Conservation (phyloP, 2,797 vertebrate species). For the Rhabdophis nuchalis region DNA sequence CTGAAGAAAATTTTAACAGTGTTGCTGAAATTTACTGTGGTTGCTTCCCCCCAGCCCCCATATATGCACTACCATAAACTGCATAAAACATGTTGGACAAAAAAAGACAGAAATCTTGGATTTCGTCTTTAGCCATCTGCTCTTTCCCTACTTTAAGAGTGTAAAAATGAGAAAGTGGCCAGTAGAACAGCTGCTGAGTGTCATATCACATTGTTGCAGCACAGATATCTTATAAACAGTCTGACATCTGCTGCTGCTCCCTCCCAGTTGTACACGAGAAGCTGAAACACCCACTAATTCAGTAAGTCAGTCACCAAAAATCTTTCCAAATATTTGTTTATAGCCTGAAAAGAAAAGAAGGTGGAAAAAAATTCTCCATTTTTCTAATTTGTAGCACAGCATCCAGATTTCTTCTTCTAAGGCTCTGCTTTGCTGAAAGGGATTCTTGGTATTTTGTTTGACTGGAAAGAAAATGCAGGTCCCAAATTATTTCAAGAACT, state of each 20-base stretch:
- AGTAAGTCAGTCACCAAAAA: conserved; percentile 19
- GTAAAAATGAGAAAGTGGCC: conserved; percentile 24
- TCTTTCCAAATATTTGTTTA: background rate
- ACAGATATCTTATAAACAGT: conserved; percentile 9
- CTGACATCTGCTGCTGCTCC: conserved; percentile 9
- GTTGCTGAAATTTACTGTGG: background rate
- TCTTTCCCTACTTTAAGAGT: background rate
- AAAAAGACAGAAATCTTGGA: background rate
- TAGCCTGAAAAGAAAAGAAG: background rate
- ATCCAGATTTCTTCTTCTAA: background rate
- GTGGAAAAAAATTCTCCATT: background rate
- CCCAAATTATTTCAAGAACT: background rate
- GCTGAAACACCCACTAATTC: conserved; percentile 22
- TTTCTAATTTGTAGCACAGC: background rate
- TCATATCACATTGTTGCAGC: conserved; percentile 17
- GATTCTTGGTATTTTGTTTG: background rate
- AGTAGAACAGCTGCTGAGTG: conserved; percentile 51
- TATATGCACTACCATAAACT: background rate
- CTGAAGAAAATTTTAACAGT: background rate
- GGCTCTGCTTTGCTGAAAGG: background rate
- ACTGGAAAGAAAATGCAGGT: background rate
- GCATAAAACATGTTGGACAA: background rate
- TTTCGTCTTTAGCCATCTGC: background rate
- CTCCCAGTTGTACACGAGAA: conserved; percentile 28
- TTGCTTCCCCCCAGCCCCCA: background rate